Evolutionary conservation across 2,113 vertebrate species (phyloP), one percentile per base, ranked within the genome.

Genomic region (Campylomormyrus numenius): DNA sequence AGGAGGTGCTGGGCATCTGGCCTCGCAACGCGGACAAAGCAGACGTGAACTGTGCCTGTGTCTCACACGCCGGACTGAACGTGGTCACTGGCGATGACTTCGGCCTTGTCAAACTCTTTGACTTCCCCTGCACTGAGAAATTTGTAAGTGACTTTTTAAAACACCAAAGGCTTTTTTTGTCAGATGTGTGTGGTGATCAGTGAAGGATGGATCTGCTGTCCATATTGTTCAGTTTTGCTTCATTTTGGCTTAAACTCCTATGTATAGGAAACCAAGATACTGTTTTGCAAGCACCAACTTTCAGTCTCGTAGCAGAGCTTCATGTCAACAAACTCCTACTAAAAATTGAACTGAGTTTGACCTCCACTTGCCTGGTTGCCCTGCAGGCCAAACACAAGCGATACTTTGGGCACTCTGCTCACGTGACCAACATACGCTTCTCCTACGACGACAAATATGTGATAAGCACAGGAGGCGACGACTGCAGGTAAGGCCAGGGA

Each of bases 1-100:
- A 99, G 0, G 98, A 99, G 94, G 98, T 99, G 80, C 94, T 99
- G 42, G 98, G 98, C 0, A 95, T 99, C 91, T 99, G 98, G 98
- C 98, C 98, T 0, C 95, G 98, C 13, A 99, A 98, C 0, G 95
- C 98, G 1, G 98, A 99, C 80, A 99, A 97, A 90, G 97, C 97
- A 0, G 97, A 99, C 0, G 98, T 99, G 3, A 98, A 97, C 92
- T 99, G 98, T 0, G 98, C 97, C 0, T 98, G 97, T 11, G 98
- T 99, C 89, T 99, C 98, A 46, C 98, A 98, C 0, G 94, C 97
- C 2, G 98, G 98, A 53, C 94, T 99, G 31, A 99, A 97, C 89
- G 93, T 99, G 74, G 98, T 96, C 91, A 98, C 98, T 0, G 98
- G 98, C 45, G 98, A 99, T 0, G 98, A 99, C 95, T 99, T 99